A percentile compares a stretch with the other conserved stretches of the same genome.
Evolutionary conservation across 64 coral and sea anemone species (phyloP).

Genomic region (Exaiptasia diaphana): DNA sequence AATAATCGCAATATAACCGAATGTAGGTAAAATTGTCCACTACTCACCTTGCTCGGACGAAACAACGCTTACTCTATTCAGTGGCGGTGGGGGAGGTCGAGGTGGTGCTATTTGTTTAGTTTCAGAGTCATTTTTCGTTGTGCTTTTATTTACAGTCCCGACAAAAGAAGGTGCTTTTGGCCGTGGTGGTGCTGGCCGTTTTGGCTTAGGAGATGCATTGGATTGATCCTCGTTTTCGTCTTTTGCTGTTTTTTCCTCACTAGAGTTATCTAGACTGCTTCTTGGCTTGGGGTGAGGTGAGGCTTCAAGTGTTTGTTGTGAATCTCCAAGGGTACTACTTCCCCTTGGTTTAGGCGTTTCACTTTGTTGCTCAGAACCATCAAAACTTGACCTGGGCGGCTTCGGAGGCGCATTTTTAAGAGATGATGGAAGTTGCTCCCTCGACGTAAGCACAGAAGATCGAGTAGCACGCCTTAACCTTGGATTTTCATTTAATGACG

Average conservation of each 20-base stretch:
- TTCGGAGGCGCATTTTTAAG: background rate
- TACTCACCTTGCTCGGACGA: background rate
- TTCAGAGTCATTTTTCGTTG: background rate
- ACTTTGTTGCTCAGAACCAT: background rate
- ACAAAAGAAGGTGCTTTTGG: background rate
- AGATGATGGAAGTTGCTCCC: background rate
- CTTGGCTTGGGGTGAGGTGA: background rate
- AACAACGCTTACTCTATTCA: background rate
- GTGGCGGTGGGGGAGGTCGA: background rate
- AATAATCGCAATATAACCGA: too few relatives aligned
- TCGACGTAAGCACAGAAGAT: background rate
- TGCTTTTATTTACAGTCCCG: background rate
- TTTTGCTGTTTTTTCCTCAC: background rate
- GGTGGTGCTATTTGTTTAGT: background rate
- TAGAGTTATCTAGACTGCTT: background rate
- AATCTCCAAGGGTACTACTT: background rate
- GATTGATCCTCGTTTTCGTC: background rate
- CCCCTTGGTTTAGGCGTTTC: background rate
- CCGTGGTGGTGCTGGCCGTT: constrained; percentile 2
- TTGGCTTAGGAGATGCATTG: background rate
- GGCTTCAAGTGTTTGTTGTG: background rate
- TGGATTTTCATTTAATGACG: background rate
- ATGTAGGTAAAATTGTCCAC: background rate
- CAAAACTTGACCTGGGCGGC: background rate
- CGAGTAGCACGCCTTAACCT: background rate